Base-by-base conservation (phyloP, 2,888 invertebrate species). In the Heliothis peltigera region DNA sequence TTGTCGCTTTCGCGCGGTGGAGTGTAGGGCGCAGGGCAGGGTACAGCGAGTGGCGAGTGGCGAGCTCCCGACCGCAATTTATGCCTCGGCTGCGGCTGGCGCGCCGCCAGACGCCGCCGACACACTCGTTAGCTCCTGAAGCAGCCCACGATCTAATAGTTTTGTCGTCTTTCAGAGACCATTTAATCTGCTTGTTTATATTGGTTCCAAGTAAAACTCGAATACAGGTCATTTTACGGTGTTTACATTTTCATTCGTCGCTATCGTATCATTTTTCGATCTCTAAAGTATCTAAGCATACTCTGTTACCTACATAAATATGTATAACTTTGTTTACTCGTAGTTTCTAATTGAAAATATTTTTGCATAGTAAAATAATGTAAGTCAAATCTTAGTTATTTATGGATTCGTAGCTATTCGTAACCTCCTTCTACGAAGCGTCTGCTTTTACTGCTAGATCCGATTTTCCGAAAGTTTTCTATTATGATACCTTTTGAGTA, bases 141-240 rank as follows among this genome's bases (percentile, higher is more conserved):
- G 83, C 85, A 85, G 84, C 80, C 87, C 86, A 81, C 86, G 84
- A 89, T 87, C 85, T 91, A 92, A 93, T 92, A 91, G 91, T 91
- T 92, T 89, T 87, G 89, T 86, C 88, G 87, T 90, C 82, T 87
- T 84, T 83, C 77, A 79, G 81, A 86, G 83, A 87, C 84, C 84
- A 86, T 89, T 91, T 88, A 88, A 87, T 89, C 84, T 85, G 79
- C 83, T 89, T 89, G 88, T 90, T 91, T 89, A 86, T 87, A 88
- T 89, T 90, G 87, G 62, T 68, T 65, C 65, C 73, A 80, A 78
- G 75, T 84, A 81, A 81, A 84, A 69, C 79, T 58, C 32, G 57
- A 77, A 76, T 67, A 77, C 81, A 77, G 78, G 77, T 81, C 79
- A 79, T 66, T 80, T 83, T 73, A 81, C 72, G 70, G 75, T 79